Base-by-base conservation (phyloP, 1,140 invertebrate genomes). In the Pissodes strobi region DNA sequence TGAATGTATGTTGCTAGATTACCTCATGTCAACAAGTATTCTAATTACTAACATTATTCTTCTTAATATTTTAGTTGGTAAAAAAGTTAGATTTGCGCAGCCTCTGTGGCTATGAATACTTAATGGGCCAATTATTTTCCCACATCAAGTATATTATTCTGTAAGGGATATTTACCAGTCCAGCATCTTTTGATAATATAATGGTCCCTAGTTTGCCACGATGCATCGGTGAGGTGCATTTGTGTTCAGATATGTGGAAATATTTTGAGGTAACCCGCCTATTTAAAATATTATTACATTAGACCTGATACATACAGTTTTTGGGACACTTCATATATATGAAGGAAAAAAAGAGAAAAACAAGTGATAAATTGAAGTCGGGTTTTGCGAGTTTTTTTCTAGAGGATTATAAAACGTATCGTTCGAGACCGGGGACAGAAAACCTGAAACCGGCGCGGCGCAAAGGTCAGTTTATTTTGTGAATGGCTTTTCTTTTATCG, bases 231-330 rank as follows among this genome's bases (percentile, higher is more conserved):
- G 83, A 92, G 67, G 88, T 97, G 65, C 91, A 95, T 82, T 84
- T 92, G 13, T 97, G 96, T 80, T 95, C 95, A 1, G 90, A 95
- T 73, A 95, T 98, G 91, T 98, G 95, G 95, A 90, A 92, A 76
- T 86, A 92, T 75, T 97, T 97, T 83, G 94, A 97, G n/a, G n/a
- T n/a, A n/a, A n/a, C n/a, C n/a, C n/a, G n/a, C n/a, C n/a, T n/a
- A n/a, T n/a, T n/a, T n/a, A n/a, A n/a, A n/a, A n/a, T n/a, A n/a
- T n/a, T n/a, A n/a, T n/a, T n/a, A n/a, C n/a, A n/a, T n/a, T n/a
- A n/a, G n/a, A 82, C 84, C 88, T 74, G 94, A 94, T 18, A 83
- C 97, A 12, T 95, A 97, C 74, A 85, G 85, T 69, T 97, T 97
- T 83, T 83, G 97, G 59, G 84, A 92, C 69, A 23, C 84, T 86